A percentile compares a stretch with the other conserved stretches of the same genome.
These are phyloP conservation scores for Cichladusa arquata DNA, from an alignment of 2,113 vertebrate genomes.

Conservation along the genomic window DNA sequence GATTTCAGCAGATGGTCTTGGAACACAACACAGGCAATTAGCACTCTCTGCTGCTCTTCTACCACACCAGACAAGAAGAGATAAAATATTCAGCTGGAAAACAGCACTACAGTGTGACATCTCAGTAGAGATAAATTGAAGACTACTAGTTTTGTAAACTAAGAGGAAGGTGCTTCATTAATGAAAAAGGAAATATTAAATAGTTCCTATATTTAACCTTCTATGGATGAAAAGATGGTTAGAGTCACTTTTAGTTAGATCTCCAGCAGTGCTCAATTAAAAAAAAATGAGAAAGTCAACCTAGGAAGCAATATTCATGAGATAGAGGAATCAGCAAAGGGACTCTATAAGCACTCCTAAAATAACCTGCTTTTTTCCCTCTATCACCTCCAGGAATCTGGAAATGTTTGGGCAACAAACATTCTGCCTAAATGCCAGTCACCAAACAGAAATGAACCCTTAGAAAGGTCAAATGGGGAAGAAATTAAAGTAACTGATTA, in stretches of 20 bases:
- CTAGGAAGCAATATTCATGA: not conserved
- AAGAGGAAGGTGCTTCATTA: not conserved
- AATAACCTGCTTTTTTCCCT: not conserved
- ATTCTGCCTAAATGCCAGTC: not conserved
- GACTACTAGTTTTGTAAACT: not conserved
- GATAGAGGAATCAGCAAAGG: not conserved
- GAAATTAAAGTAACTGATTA: not conserved
- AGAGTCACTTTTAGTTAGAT: not conserved
- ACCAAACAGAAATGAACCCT: not conserved
- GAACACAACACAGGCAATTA: not conserved
- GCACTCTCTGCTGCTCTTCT: not conserved
- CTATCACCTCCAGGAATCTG: not conserved
- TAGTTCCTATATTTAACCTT: not conserved
- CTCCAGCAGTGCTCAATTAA: not conserved
- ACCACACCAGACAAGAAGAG: not conserved
- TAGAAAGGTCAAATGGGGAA: not conserved
- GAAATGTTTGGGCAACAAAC: not conserved
- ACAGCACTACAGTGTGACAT: not conserved
- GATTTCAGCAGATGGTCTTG: not conserved
- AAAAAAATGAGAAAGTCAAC: not conserved
- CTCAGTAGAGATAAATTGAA: not conserved
- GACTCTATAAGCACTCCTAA: not conserved
- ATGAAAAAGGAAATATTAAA: not conserved
- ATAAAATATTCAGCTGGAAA: slow-evolving; percentile 4
- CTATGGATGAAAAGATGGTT: not conserved